Evolutionary conservation across 2,888 invertebrate species (phyloP).

Genomic region (Pogonocherus hispidulus): DNA sequence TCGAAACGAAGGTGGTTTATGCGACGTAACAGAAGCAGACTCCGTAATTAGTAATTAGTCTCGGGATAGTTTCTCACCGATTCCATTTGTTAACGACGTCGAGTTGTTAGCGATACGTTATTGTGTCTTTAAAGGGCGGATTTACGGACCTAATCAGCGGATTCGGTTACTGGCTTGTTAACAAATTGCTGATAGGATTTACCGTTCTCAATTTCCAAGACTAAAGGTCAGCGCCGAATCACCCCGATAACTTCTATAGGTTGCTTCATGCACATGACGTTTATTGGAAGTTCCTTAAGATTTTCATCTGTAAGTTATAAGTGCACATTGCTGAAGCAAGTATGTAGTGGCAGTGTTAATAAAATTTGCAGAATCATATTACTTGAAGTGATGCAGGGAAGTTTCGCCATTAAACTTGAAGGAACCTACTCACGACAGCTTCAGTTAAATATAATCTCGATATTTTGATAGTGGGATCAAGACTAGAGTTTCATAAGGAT

Average conservation of each 20-base stretch:
- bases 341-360: too few species aligned
- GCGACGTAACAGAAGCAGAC: constrained; percentile 46
- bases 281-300: background rate
- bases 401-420: too few species aligned
- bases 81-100: constrained; percentile 60
- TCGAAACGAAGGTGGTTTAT: constrained; percentile 40
- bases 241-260: background rate
- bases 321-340: too few species aligned
- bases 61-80: constrained; percentile 54
- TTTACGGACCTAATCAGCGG: constrained; percentile 62
- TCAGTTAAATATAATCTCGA: too few species aligned
- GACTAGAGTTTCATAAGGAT: too few species aligned
- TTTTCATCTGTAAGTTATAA: too few species aligned
- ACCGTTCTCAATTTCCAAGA: constrained; percentile 44
- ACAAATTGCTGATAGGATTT: constrained; percentile 60
- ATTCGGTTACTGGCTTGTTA: constrained; percentile 60
- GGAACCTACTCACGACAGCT: too few species aligned
- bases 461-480: too few species aligned
- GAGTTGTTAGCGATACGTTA: constrained; percentile 62
- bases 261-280: background rate
- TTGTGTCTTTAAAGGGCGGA: constrained; percentile 60
- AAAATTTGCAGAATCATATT: too few species aligned
- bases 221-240: constrained; percentile 23
- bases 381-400: too few species aligned
- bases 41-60: constrained; percentile 58